Conservation (phyloP, 2,797 vertebrate genomes). For the Erethizon dorsatum region DNA sequence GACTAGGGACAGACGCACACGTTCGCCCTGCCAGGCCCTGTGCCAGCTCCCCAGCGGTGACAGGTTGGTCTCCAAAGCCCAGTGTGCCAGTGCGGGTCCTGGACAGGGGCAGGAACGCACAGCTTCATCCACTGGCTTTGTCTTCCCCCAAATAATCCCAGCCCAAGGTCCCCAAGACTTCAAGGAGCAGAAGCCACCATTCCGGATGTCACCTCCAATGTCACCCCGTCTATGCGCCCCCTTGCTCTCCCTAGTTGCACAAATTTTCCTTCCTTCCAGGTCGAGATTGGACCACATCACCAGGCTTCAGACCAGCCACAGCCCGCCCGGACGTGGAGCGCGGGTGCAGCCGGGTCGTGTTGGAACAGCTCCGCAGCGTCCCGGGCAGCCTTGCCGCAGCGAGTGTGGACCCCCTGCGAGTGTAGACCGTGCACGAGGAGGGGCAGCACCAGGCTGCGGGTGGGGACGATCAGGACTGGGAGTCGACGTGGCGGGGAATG, state of each 20-base stretch:
- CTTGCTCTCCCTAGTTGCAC: background rate
- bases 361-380: constrained; percentile 71
- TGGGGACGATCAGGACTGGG: background rate
- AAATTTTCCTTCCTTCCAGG: constrained; percentile 32
- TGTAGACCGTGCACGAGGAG: background rate
- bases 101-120: background rate
- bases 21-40: background rate
- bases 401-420: background rate
- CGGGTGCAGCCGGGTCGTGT: constrained; percentile 72
- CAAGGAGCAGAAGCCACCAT: background rate
- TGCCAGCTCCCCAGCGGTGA: background rate
- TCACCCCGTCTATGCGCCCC: background rate
- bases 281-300: constrained; percentile 39
- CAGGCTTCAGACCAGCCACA: constrained; percentile 29
- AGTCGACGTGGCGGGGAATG: background rate
- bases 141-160: background rate
- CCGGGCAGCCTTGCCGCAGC: constrained; percentile 1
- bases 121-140: background rate
- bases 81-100: background rate
- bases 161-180: background rate
- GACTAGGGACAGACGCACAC: background rate
- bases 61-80: background rate
- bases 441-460: background rate
- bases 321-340: constrained; percentile 52
- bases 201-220: background rate